Percentiles rank a stretch among this genome's conserved stretches.
Evolutionary conservation across 2,888 invertebrate species (phyloP).

Genomic region (Choristoneura rosaceana): DNA sequence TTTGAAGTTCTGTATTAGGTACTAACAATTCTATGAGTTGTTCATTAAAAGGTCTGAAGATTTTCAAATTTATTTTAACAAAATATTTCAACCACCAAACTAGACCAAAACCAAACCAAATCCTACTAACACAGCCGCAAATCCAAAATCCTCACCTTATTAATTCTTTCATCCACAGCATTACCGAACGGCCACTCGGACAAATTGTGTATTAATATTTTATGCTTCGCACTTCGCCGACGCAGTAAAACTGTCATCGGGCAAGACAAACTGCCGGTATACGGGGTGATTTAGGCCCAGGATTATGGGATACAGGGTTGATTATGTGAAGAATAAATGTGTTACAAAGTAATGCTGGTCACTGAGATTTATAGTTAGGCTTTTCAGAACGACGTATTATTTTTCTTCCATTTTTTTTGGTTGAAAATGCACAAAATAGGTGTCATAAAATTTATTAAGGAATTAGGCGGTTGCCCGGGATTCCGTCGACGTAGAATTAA

Average conservation of each 20-base stretch:
- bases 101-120: too few species aligned
- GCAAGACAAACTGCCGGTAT: conserved; percentile 72
- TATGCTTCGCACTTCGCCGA: conserved; percentile 75
- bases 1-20: too few species aligned
- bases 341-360: conserved; percentile 34
- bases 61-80: too few species aligned
- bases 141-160: conserved; percentile 41
- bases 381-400: neutral
- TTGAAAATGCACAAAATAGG: too few species aligned
- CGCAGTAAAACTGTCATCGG: conserved; percentile 81
- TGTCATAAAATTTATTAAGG: too few species aligned
- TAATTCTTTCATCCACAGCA: conserved; percentile 80
- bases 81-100: too few species aligned
- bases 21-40: too few species aligned
- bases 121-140: neutral
- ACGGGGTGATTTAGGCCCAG: conserved; percentile 70
- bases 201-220: conserved; percentile 86
- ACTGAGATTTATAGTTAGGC: conserved; percentile 18
- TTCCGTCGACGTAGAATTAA: too few species aligned
- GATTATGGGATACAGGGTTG: conserved; percentile 38
- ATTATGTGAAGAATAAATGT: conserved; percentile 38
- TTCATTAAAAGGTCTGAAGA: too few species aligned
- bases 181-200: conserved; percentile 80
- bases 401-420: too few species aligned
- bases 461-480: too few species aligned